phyloP scores from a whole-genome alignment of 2,113 vertebrate genomes.

The Tenebrosternarchus preto region DNA sequence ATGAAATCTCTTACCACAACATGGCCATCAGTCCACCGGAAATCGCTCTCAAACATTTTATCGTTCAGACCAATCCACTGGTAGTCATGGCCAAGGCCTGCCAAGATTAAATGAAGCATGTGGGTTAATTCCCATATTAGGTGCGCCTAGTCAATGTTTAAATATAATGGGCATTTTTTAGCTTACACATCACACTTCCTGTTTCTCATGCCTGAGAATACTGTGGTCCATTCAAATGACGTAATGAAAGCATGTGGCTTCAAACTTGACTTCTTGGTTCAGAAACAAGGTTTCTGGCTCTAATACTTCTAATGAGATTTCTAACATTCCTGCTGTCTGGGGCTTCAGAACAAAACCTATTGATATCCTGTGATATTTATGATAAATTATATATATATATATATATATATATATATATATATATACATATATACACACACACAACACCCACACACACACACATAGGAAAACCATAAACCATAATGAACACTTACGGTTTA shows the following conservation, averaged over 20 bases:
- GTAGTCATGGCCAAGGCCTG: constrained; percentile 95
- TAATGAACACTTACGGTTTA: constrained; percentile 85
- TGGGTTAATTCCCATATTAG: constrained; percentile 57
- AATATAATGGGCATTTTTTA: constrained; percentile 58
- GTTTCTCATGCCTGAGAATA: constrained; percentile 31
- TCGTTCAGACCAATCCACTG: constrained; percentile 99
- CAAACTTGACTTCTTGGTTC: background rate
- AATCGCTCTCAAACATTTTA: constrained; percentile 98
- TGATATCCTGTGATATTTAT: no score
- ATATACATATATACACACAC: no score
- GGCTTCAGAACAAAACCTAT: background rate
- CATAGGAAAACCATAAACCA: background rate
- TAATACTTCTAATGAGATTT: background rate
- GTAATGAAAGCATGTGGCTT: background rate
- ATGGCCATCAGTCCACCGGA: constrained; percentile 94
- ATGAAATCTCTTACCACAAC: constrained; percentile 81
- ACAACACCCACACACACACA: background rate
- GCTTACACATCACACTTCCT: constrained; percentile 60
- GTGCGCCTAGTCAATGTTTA: constrained; percentile 32
- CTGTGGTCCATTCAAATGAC: background rate
- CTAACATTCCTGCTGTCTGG: background rate
- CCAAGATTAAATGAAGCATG: constrained; percentile 56
- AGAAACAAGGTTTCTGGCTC: background rate
- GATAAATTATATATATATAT: no score
- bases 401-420: no score